Conservation (phyloP, 2,797 vertebrate species). For the Acanthopagrus latus region DNA sequence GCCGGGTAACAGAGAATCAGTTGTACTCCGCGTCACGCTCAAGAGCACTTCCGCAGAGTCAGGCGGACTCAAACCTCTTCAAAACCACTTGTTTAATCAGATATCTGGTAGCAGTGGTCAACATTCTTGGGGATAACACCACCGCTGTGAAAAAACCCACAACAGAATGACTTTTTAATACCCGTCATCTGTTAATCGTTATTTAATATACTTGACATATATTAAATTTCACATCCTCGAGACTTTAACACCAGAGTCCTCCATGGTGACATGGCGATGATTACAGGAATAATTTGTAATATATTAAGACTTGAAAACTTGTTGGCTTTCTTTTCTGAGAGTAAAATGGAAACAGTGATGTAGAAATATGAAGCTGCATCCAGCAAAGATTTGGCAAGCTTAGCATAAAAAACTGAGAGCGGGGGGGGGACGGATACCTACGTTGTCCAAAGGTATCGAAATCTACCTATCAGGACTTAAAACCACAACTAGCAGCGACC, state of each 20-base stretch:
- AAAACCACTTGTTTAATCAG: neutral
- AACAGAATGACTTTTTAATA: neutral
- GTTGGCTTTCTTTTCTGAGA: neutral
- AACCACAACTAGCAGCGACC: no score
- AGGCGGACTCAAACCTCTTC: neutral
- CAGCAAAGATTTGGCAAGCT: neutral
- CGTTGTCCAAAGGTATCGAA: neutral
- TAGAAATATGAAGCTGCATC: neutral
- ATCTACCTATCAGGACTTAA: neutral
- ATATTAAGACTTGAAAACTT: neutral
- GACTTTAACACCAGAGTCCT: neutral
- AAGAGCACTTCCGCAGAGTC: neutral
- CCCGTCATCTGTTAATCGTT: neutral
- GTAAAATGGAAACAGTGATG: neutral
- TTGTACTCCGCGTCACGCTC: neutral
- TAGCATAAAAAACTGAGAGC: neutral
- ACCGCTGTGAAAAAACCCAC: neutral
- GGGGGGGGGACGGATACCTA: neutral
- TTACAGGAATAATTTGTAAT: neutral
- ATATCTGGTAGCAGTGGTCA: neutral
- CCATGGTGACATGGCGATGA: no score
- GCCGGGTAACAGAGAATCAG: neutral
- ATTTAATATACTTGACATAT: neutral
- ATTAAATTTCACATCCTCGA: neutral
- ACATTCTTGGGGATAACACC: neutral